phyloP scores from a whole-genome alignment of 2,113 vertebrate genomes.

The Patagioenas fasciata region DNA sequence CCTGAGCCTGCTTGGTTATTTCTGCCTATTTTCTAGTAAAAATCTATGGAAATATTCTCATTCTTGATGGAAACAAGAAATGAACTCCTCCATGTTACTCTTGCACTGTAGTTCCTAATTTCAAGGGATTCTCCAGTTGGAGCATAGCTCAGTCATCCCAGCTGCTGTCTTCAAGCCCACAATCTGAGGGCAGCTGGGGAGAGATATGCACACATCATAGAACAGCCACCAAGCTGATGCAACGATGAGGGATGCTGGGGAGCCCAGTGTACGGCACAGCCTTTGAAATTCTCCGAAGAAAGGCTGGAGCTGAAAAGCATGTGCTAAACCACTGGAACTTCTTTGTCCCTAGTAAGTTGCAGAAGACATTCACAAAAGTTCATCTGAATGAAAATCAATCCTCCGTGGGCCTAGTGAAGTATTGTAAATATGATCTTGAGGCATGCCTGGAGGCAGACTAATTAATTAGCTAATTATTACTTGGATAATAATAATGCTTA shows the following conservation, averaged over 20 bases:
- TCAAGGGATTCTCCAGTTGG: not conserved
- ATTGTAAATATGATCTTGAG: conserved; percentile 30
- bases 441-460: not conserved
- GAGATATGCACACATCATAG: fast-evolving
- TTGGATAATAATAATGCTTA: not conserved
- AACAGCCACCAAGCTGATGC: not conserved
- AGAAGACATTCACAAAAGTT: not conserved
- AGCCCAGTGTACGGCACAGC: fast-evolving
- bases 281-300: not conserved
- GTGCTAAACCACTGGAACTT: not conserved
- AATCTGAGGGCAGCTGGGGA: not conserved
- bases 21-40: not conserved
- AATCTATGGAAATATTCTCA: not conserved
- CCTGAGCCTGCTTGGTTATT: not conserved
- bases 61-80: not conserved
- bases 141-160: not conserved
- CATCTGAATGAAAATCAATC: not conserved
- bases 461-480: conserved; percentile 49
- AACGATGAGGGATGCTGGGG: not conserved
- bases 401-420: not conserved
- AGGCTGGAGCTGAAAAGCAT: not conserved
- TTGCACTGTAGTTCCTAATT: not conserved
- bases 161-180: not conserved
- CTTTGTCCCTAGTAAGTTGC: not conserved
- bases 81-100: not conserved